A percentile compares a stretch with the other conserved stretches of the same genome.
phyloP scores from a whole-genome alignment of 2,113 vertebrate genomes.

The Tragulus kanchil region DNA sequence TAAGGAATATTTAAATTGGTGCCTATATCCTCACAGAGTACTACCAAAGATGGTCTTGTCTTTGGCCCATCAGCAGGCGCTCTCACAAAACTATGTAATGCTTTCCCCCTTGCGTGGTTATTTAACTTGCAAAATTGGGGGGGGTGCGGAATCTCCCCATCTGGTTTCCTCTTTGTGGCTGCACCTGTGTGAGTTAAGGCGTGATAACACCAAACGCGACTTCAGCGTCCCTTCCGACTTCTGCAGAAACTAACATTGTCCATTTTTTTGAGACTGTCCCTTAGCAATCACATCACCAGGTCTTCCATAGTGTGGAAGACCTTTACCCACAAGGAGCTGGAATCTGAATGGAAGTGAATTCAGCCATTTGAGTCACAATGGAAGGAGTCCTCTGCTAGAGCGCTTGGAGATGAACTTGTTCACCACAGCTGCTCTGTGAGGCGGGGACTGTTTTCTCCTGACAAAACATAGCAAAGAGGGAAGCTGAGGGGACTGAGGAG shows the following conservation, averaged over 20 bases:
- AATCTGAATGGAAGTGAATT: neutral
- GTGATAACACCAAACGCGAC: conserved; percentile 51
- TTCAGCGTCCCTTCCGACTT: neutral
- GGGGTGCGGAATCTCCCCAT: neutral
- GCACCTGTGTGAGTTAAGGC: conserved; percentile 82
- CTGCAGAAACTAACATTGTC: too few species aligned
- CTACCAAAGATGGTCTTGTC: neutral
- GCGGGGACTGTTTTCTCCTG: neutral
- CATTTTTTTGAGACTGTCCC: too few species aligned
- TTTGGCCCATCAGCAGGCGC: neutral
- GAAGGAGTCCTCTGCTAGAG: neutral
- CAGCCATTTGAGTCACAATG: neutral
- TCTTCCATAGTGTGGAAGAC: rapidly evolving
- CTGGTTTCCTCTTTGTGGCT: conserved; percentile 71
- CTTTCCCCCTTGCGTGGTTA: neutral
- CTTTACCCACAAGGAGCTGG: rapidly evolving
- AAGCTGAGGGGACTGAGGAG: neutral
- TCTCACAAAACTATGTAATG: neutral
- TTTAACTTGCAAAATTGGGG: conserved; percentile 50
- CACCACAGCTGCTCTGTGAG: neutral
- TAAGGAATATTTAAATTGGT: neutral
- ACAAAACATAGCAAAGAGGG: neutral
- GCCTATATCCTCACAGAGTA: rapidly evolving
- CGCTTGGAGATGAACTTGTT: neutral
- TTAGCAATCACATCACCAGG: neutral